Evolutionary conservation across 2,113 vertebrate species (phyloP).

Genomic region (Corydoras maculifer): DNA sequence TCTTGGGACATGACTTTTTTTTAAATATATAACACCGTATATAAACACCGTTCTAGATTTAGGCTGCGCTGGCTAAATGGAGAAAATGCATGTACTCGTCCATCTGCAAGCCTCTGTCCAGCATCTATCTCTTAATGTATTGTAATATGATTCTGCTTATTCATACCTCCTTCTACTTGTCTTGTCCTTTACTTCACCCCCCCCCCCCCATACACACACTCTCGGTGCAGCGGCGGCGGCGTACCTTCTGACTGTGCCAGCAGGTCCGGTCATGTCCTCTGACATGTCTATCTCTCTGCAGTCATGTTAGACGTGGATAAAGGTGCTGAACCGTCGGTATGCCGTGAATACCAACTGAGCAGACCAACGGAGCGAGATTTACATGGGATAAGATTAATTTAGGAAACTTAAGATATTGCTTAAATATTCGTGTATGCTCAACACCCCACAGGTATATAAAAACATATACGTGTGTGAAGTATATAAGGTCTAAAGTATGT

Average conservation of each 20-base stretch:
- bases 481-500: no score
- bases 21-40: no score
- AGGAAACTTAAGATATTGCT: no score
- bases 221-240: neutral
- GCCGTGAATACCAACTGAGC: neutral
- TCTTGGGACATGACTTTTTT: no score
- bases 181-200: neutral
- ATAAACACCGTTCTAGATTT: no score
- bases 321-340: neutral
- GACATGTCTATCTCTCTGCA: neutral
- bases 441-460: no score
- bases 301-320: conserved; percentile 9
- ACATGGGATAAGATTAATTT: no score
- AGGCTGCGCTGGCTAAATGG: no score
- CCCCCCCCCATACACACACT: no score
- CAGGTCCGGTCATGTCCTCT: conserved; percentile 2
- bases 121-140: neutral
- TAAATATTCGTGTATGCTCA: no score
- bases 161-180: neutral
- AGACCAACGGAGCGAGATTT: no score
- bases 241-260: neutral
- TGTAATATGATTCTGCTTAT: conserved; percentile 1
- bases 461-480: no score
- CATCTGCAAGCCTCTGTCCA: neutral
- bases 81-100: neutral